Evolutionary conservation across 2,888 invertebrate genomes (phyloP), one percentile per base, ranked within the genome.

Genomic region (Chrysolina haemoptera): DNA sequence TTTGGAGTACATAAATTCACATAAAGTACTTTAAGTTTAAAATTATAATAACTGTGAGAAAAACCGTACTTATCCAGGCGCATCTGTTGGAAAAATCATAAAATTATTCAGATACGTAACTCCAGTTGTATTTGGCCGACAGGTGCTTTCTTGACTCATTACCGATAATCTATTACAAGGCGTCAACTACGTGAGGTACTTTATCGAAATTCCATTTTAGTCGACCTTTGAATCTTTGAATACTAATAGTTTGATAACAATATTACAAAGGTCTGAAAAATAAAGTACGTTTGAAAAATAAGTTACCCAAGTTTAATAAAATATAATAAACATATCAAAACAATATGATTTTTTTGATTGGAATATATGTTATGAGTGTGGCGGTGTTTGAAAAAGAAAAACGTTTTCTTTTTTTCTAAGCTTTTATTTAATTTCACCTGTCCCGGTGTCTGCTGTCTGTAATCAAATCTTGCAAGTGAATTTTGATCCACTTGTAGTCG

Each of bases 101-200:
- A 59, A 12, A 35, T 59, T 12, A 59, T n/a, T 59, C 59, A 59
- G 6, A 53, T 59, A n/a, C 8, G 9, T 59, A 59, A 59, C 59
- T n/a, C 59, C 6, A 59, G 8, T 59, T 27, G 9, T 50, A 14
- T 59, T 14, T 27, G 35, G 12, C n/a, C 6, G n/a, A 27, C 59
- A 59, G 59, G 59, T 59, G 59, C n/a, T 59, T 53, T 59, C 59
- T 35, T 59, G n/a, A 35, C 59, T 35, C 59, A 59, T 27, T 27
- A 8, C 6, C 22, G 2, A 22, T n/a, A 9, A 59, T 35, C 18
- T 53, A 53, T 20, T 53, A 53, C 20, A 20, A 53, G 53, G 20
- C 20, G 53, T 20, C 20, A 20, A 53, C 20, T 53, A 16, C 5
- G 53, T 5, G 11, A 53, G 53, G 53, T 20, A 20, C 18, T 11